Conservation (phyloP, 2,113 vertebrate genomes). For the Monopterus albus region DNA sequence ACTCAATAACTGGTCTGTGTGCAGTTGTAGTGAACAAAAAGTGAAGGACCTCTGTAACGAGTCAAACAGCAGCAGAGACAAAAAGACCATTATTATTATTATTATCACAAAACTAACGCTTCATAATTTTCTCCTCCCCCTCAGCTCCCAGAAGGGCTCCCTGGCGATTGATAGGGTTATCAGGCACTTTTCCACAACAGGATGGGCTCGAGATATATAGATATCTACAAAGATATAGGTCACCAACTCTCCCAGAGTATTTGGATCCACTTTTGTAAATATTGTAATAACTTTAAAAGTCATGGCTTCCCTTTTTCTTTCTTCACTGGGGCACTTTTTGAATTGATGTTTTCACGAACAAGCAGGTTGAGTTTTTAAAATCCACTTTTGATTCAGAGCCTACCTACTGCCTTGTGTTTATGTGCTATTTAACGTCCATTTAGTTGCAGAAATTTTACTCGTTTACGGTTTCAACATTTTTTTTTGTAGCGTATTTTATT, state of each 20-base stretch:
- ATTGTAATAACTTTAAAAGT: constrained; percentile 82
- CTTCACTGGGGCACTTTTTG: constrained; percentile 83
- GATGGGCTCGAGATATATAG: constrained; percentile 58
- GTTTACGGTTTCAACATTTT: constrained; percentile 47
- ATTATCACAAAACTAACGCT: constrained; percentile 40
- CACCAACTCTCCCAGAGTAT: constrained; percentile 69
- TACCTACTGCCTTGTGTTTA: constrained; percentile 70
- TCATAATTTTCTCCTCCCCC: constrained; percentile 29
- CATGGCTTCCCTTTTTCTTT: constrained; percentile 62
- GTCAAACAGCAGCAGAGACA: constrained; percentile 42
- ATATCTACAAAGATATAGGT: constrained; percentile 55
- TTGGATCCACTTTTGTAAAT: constrained; percentile 82
- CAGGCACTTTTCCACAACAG: constrained; percentile 73
- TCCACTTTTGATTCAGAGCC: constrained; percentile 61
- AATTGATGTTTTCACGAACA: constrained; percentile 64
- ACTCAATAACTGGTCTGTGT: constrained; percentile 22
- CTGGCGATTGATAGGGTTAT: constrained; percentile 67
- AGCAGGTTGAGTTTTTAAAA: constrained; percentile 60
- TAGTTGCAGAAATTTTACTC: constrained; percentile 54
- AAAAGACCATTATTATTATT: constrained; percentile 26
- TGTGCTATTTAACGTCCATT: constrained; percentile 70
- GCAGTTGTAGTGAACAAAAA: constrained; percentile 36
- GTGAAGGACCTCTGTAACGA: constrained; percentile 44
- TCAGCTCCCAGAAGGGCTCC: constrained; percentile 67
- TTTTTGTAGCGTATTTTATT: constrained; percentile 34